These are phyloP conservation scores for Eledone cirrhosa DNA, from an alignment of 2,888 invertebrate species.

Conservation along the genomic window DNA sequence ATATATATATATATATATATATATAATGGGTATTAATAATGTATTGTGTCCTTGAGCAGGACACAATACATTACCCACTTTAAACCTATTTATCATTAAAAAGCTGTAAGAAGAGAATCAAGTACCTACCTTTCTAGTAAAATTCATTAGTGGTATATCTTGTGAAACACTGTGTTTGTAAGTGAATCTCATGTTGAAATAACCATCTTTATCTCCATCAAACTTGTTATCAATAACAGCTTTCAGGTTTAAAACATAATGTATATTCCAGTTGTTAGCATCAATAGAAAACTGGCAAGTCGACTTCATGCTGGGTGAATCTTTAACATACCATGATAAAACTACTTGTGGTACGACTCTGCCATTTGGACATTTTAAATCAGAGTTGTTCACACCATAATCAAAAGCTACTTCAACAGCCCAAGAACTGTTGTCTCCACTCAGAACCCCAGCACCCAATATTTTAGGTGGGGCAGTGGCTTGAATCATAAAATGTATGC, in stretches of 20 bases:
- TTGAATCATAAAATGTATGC: slow-evolving; percentile 29
- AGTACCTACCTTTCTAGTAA: too few species aligned
- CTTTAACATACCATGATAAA: slow-evolving; percentile 12
- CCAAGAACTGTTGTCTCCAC: slow-evolving; percentile 30
- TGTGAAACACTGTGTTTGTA: slow-evolving; percentile 29
- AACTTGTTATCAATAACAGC: slow-evolving; percentile 40
- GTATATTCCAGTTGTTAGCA: slow-evolving; percentile 36
- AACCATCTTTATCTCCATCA: slow-evolving; percentile 34
- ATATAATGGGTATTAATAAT: too few species aligned
- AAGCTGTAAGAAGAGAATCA: too few species aligned
- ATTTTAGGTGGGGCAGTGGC: slow-evolving; percentile 40
- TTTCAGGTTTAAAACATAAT: slow-evolving; percentile 33
- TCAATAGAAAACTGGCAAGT: slow-evolving; percentile 35
- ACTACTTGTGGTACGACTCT: slow-evolving; percentile 33
- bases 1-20: too few species aligned
- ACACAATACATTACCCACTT: too few species aligned
- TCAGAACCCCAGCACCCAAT: slow-evolving; percentile 35
- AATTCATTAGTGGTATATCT: too few species aligned
- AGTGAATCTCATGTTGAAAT: slow-evolving; percentile 29
- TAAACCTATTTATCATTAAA: too few species aligned
- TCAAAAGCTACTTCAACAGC: slow-evolving; percentile 12
- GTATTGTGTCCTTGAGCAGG: too few species aligned
- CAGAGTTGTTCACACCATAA: slow-evolving; percentile 8
- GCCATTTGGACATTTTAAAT: slow-evolving; percentile 33
- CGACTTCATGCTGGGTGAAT: not conserved